These are phyloP conservation scores for Molossus molossus DNA, from an alignment of 2,797 vertebrate genomes.

Conservation along the genomic window DNA sequence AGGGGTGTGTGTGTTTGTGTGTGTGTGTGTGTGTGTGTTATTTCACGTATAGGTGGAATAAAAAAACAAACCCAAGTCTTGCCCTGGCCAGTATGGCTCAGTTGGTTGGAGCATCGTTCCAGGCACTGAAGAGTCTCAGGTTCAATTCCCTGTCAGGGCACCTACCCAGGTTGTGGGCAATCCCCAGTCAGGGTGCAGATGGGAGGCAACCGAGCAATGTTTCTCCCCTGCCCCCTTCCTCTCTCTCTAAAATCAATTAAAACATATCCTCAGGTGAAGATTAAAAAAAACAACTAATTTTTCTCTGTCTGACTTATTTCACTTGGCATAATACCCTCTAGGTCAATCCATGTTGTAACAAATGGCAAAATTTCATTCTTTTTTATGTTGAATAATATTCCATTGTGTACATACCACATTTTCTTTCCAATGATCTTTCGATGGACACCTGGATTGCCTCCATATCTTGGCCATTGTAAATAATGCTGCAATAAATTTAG, in stretches of 20 bases:
- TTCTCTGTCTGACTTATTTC: background rate
- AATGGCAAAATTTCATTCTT: background rate
- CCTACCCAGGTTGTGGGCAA: no score
- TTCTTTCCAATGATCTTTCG: background rate
- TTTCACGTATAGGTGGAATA: background rate
- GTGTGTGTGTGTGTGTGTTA: background rate
- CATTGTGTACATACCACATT: background rate
- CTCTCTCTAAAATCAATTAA: background rate
- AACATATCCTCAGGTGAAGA: background rate
- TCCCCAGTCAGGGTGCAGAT: no score
- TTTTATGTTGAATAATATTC: background rate
- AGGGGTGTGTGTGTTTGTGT: no score
- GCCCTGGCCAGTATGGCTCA: no score
- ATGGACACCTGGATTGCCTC: background rate
- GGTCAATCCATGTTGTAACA: background rate
- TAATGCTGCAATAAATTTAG: background rate
- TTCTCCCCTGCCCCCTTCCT: no score
- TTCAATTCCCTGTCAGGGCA: no score
- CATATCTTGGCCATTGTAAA: background rate
- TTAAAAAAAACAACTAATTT: background rate
- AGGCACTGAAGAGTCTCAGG: no score
- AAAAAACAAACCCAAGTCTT: background rate
- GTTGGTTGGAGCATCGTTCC: no score
- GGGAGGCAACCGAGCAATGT: no score
- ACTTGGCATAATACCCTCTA: background rate